Evolutionary conservation across 2,113 vertebrate genomes (phyloP), one percentile per base, ranked within the genome.

Genomic region (Callaeas wilsoni): DNA sequence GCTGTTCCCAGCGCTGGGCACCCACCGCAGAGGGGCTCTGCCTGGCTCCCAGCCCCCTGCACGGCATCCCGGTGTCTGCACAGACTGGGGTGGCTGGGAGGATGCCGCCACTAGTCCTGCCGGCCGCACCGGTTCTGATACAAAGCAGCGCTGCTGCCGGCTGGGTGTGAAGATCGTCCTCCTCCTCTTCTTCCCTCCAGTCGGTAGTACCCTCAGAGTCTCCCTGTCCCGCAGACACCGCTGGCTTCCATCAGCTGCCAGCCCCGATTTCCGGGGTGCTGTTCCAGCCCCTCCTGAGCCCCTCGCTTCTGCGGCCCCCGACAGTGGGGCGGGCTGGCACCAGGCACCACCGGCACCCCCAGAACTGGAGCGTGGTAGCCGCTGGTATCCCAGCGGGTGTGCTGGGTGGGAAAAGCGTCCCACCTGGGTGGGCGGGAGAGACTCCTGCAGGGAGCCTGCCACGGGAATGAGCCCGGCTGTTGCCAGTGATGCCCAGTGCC

Each of bases 1-100:
- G 10, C 37, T 27, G 62, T 4, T 47, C 39, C 37, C 6, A 7
- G 41, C 33, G 4, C n/a, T 4, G 35, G 60, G n/a, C 35, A 21
- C 20, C 25, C 26, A 0, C 11, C 0, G 15, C 32, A 1, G 3
- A 1, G 26, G 53, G 14, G 22, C 35, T 50, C 21, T 32, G 32
- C 76, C 12, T 1, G 35, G 26, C 42, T 50, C 11, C 41, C 49
- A 4, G 57, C 26, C 42, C 16, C 44, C 60, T 10, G 68, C 86
- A 2, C 12, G 44, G 15, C 50, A 23, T 27, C 32, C 59, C 13
- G 10, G 22, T 12, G 12, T 16, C 41, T 23, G 50, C 68, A 13
- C 35, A 23, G 18, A 4, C 32, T 7, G 27, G 2, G 4, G 14
- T 10, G 37, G 8, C 50, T 16, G 18, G 16, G 8, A 25, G 22